Conservation (phyloP, 23 tunicate genomes). For the Trididemnum nubilum region DNA sequence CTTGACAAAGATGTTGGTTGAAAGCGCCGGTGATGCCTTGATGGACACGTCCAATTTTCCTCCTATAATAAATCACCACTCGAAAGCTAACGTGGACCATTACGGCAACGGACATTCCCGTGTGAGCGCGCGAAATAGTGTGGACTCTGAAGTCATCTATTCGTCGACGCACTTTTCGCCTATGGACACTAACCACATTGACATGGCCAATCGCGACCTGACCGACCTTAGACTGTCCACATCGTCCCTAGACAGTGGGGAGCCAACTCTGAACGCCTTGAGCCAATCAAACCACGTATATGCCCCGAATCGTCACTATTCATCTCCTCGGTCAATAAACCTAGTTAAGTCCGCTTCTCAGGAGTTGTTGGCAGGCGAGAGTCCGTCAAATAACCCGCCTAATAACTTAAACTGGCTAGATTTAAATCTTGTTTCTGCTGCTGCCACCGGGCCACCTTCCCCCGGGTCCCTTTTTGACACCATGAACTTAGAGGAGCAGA, state of each 20-base stretch:
- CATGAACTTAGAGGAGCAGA: conserved; percentile 35
- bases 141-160: conserved; percentile 64
- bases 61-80: conserved; percentile 35
- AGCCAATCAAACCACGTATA: conserved; percentile 18
- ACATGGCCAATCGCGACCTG: conserved; percentile 11
- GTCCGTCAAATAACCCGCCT: conserved; percentile 15
- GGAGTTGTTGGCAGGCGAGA: conserved; percentile 51
- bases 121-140: conserved; percentile 57
- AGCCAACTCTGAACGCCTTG: conserved; percentile 70
- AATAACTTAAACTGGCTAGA: conserved; percentile 74
- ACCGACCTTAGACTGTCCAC: conserved; percentile 77
- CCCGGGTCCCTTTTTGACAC: conserved; percentile 44
- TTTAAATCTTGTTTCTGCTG: conserved; percentile 60
- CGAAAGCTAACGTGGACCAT: conserved; percentile 23
- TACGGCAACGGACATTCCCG: conserved; percentile 18
- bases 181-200: conserved; percentile 65
- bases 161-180: conserved; percentile 76
- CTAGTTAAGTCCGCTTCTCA: conserved; percentile 76
- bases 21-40: conserved; percentile 83
- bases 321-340: conserved; percentile 47
- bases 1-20: conserved; percentile 80
- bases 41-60: conserved; percentile 88
- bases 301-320: conserved; percentile 18
- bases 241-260: conserved; percentile 77
- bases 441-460: conserved; percentile 54